Evolutionary conservation across 2,888 invertebrate species (phyloP), one percentile per base, ranked within the genome.

Genomic region (Cryptocephalus primarius): DNA sequence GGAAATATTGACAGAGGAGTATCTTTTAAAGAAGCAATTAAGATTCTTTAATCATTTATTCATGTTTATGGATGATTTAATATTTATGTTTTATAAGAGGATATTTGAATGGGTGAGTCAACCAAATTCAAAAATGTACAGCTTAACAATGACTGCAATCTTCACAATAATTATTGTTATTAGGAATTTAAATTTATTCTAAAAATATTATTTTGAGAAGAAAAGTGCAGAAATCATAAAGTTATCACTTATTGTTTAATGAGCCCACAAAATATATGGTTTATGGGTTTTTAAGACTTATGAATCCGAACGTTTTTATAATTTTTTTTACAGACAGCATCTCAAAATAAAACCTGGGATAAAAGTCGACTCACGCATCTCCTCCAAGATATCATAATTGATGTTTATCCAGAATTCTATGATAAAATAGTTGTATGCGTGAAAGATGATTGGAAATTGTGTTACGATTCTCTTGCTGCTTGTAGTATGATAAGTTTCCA

Each of bases 371-470:
- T 70, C 11, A 67, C 68, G 1, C 63, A 64, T 1, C 60, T 65
- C 45, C 55, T 70, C 9, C 69, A 67, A 41, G 69, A 70, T 48
- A 58, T 65, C n/a, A 53, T 70, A 4, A 62, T 64, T 55, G 69
- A 70, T 47, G 46, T 58, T 1, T 67, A 68, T 50, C 69, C 69
- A 0, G 60, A 63, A 12, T 62, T 67, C 44, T 65, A 64, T 45
- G 59, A 64, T 33, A 59, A 62, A 38, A 63, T 65, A 44, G 52
- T 52, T 1, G 62, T 69, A 1, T 55, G 60, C 41, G 56, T 67
- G 6, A 56, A 56, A 31, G 57, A 60, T 1, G 54, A 53, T 34
- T 65, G 62, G 62, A 52, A 47, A 8, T 39, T 54, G 11, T 59
- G 60, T 39, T 46, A 48, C 0, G 61, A 67, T 49, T 57, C 64